A percentile compares a stretch with the other conserved stretches of the same genome.
Conservation (phyloP, 2,888 invertebrate species). For the Choristoneura rosaceana region DNA sequence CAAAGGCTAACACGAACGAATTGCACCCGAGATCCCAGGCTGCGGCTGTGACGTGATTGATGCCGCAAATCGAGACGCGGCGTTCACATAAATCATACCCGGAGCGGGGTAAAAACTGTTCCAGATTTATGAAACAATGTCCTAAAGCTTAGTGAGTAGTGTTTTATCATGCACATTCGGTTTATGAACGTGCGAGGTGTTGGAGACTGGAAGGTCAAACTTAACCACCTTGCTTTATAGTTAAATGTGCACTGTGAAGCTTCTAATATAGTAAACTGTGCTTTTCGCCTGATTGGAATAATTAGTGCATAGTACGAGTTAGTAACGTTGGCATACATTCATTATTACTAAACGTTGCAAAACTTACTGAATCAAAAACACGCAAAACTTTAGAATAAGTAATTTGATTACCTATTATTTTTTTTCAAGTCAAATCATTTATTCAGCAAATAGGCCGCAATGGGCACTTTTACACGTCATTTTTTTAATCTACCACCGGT, state of each 20-base stretch:
- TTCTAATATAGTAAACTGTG: no score
- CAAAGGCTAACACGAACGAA: conserved; percentile 51
- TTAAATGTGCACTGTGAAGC: no score
- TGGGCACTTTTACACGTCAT: no score
- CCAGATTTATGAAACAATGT: conserved; percentile 59
- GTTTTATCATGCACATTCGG: conserved; percentile 3
- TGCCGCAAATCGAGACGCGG: conserved; percentile 49
- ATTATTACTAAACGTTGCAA: no score
- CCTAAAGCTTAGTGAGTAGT: conserved; percentile 25
- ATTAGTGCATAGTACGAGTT: background rate
- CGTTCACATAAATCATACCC: conserved; percentile 52
- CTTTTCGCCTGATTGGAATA: no score
- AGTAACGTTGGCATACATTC: background rate
- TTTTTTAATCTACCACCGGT: no score
- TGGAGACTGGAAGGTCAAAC: background rate
- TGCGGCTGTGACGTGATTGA: conserved; percentile 58
- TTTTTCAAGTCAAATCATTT: no score
- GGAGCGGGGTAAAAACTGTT: conserved; percentile 54
- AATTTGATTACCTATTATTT: background rate
- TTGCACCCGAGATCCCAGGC: conserved; percentile 48
- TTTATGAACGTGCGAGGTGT: background rate
- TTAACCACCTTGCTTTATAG: no score
- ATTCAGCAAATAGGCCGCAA: no score
- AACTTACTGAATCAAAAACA: background rate
- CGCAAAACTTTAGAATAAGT: background rate